phyloP scores from a whole-genome alignment of 1,140 invertebrate species.

The Drosophila ficusphila region DNA sequence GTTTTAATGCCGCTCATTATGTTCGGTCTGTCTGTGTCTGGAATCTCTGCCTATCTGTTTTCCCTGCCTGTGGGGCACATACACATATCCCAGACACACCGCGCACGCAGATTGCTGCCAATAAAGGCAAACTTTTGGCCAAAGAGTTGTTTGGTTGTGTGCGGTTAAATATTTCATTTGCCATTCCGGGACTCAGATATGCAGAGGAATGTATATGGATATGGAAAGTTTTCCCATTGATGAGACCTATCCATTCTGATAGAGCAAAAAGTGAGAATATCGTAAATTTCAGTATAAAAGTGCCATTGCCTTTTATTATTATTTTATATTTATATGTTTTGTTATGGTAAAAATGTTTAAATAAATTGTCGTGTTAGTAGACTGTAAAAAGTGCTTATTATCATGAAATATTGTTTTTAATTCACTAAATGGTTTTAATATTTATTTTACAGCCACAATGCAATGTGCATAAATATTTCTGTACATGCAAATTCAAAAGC shows the following conservation, averaged over 20 bases:
- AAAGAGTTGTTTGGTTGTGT: conserved; percentile 19
- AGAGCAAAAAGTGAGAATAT: background rate
- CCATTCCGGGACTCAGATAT: conserved; percentile 14
- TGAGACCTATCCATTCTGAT: background rate
- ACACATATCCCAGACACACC: conserved; percentile 8
- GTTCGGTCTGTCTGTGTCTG: conserved; percentile 48
- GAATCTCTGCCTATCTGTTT: conserved; percentile 31
- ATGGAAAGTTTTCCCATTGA: conserved; percentile 11
- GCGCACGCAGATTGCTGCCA: conserved; percentile 45
- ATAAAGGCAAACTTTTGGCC: conserved; percentile 33
- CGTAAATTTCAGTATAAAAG: background rate
- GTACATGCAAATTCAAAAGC: background rate
- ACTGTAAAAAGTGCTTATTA: background rate
- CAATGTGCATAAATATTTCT: background rate
- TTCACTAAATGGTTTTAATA: conserved; percentile 5
- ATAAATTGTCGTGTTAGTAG: background rate
- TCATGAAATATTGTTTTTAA: background rate
- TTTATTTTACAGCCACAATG: conserved; percentile 5
- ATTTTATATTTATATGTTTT: no score
- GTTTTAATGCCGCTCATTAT: conserved; percentile 80
- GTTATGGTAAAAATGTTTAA: background rate
- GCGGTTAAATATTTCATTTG: conserved; percentile 42
- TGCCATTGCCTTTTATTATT: no score
- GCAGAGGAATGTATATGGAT: conserved; percentile 12
- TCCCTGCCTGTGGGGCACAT: conserved; percentile 12